These are phyloP conservation scores for Lineus longissimus DNA, from an alignment of 1,140 invertebrate species.

Conservation along the genomic window DNA sequence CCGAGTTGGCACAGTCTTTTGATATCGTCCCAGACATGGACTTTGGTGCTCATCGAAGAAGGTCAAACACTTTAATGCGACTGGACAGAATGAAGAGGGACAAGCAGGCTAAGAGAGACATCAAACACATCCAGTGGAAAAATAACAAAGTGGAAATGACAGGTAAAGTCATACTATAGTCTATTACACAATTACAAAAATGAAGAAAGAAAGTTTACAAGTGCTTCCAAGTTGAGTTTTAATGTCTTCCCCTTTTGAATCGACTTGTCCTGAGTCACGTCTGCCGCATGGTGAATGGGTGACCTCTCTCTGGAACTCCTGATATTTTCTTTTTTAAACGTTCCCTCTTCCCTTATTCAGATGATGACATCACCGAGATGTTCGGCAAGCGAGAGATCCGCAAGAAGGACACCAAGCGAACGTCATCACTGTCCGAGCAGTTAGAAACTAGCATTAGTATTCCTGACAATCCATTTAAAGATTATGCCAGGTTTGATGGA, in stretches of 20 bases:
- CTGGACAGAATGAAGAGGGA: conserved; percentile 86
- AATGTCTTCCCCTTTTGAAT: too few relatives aligned
- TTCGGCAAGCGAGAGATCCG: conserved; percentile 57
- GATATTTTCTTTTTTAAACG: too few relatives aligned
- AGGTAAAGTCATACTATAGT: too few relatives aligned
- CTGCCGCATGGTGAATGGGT: too few relatives aligned
- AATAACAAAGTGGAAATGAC: conserved; percentile 29
- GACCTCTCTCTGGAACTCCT: too few relatives aligned
- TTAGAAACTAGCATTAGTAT: conserved; percentile 70
- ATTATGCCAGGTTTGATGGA: conserved; percentile 89
- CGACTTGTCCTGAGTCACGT: too few relatives aligned
- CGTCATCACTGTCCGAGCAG: conserved; percentile 65
- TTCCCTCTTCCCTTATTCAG: conserved; percentile 53
- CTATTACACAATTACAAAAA: too few relatives aligned
- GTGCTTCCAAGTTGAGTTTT: too few relatives aligned
- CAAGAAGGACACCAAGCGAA: conserved; percentile 4
- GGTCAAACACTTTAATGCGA: conserved; percentile 84
- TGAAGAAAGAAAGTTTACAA: too few relatives aligned
- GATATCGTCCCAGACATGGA: conserved; percentile 63
- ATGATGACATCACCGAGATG: conserved; percentile 65
- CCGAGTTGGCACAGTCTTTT: conserved; percentile 44
- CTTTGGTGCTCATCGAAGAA: conserved; percentile 67
- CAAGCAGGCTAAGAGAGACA: conserved; percentile 62
- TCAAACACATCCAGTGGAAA: conserved; percentile 56
- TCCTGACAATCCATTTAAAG: conserved; percentile 78